Evolutionary conservation across 2,888 invertebrate genomes (phyloP).

Genomic region (Napeogenes inachia): DNA sequence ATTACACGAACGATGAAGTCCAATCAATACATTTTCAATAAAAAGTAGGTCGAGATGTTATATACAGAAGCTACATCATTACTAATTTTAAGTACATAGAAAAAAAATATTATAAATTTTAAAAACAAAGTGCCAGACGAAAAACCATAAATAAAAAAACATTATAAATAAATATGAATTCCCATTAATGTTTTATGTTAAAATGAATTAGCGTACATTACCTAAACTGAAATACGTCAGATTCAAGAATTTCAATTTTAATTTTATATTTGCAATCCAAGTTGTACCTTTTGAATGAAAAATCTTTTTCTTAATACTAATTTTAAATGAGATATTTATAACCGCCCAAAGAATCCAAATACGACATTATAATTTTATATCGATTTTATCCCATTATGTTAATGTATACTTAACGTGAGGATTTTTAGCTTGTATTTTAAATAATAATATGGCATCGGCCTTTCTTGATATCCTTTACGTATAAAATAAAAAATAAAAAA

Average conservation of each 20-base stretch:
- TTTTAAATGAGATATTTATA: constrained; percentile 37
- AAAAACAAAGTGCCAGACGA: too few relatives aligned
- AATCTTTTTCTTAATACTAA: constrained; percentile 37
- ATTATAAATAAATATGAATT: background rate
- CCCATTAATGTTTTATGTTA: constrained; percentile 4
- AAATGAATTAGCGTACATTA: constrained; percentile 20
- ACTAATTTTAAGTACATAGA: too few relatives aligned
- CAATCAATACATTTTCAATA: too few relatives aligned
- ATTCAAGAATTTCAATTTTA: constrained; percentile 37
- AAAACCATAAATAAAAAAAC: background rate
- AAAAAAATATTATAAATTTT: too few relatives aligned
- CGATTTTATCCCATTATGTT: background rate
- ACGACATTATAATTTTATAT: constrained; percentile 15
- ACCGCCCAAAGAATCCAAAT: constrained; percentile 19
- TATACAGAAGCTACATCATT: too few relatives aligned
- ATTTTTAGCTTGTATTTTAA: background rate
- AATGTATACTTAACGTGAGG: background rate
- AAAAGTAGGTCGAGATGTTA: too few relatives aligned
- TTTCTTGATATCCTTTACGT: background rate
- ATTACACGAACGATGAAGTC: too few relatives aligned
- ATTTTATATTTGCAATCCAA: constrained; percentile 43
- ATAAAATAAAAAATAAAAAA: too few relatives aligned
- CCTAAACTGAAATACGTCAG: constrained; percentile 41
- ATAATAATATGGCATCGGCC: constrained; percentile 3
- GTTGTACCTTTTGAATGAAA: constrained; percentile 40